Evolutionary conservation across 2,888 invertebrate species (phyloP).

Genomic region (Ariolimax columbianus): DNA sequence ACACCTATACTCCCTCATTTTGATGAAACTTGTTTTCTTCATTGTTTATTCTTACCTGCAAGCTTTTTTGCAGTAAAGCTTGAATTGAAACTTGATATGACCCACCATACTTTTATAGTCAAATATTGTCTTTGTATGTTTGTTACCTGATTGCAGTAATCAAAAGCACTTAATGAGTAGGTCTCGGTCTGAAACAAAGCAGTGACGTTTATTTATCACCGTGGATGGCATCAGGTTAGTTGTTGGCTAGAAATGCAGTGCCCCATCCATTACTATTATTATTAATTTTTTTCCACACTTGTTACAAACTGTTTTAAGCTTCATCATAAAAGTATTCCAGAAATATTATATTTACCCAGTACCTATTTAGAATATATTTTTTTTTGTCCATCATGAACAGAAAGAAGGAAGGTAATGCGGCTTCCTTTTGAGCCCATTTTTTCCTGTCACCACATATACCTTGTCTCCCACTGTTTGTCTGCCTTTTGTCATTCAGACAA

Average conservation of each 20-base stretch:
- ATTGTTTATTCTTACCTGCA: slow-evolving; percentile 1
- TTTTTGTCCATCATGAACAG: slow-evolving; percentile 47
- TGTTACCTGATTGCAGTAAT: slow-evolving; percentile 41
- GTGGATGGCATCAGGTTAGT: slow-evolving; percentile 21
- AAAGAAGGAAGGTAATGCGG: slow-evolving; percentile 61
- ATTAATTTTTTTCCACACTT: slow-evolving; percentile 55
- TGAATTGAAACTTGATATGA: slow-evolving; percentile 27
- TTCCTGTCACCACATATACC: slow-evolving; percentile 49
- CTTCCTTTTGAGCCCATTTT: slow-evolving; percentile 77
- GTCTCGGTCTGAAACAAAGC: slow-evolving; percentile 21
- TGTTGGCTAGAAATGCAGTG: slow-evolving; percentile 29
- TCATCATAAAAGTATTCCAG: slow-evolving; percentile 61
- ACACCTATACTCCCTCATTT: background rate
- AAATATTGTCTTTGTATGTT: slow-evolving; percentile 8
- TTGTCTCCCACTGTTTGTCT: slow-evolving; percentile 60
- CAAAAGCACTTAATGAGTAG: slow-evolving; percentile 50
- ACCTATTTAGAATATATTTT: slow-evolving; percentile 57
- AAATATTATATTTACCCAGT: slow-evolving; percentile 63
- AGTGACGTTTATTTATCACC: background rate
- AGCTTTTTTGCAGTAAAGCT: slow-evolving; percentile 30
- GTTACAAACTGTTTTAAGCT: slow-evolving; percentile 48
- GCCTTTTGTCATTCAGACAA: slow-evolving; percentile 55
- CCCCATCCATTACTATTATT: slow-evolving; percentile 55
- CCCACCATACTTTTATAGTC: slow-evolving; percentile 40
- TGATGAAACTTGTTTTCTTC: background rate